Evolutionary conservation across 2,113 vertebrate genomes (phyloP), one percentile per base, ranked within the genome.

Genomic region (Eudyptes chrysolophus): DNA sequence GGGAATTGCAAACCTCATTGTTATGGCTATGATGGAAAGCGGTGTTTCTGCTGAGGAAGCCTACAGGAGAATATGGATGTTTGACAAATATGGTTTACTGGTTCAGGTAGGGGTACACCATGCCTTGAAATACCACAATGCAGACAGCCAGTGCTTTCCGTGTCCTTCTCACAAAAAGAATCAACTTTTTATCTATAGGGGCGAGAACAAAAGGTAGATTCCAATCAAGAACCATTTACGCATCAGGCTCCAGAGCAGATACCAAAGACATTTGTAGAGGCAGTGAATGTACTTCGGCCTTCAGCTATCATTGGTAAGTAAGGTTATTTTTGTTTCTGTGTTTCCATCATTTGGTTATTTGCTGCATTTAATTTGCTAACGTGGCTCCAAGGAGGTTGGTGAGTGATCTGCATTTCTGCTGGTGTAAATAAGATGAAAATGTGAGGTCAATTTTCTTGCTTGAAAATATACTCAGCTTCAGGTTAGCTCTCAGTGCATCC

Each of bases 1-100:
- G 89, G 99, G 99, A 29, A 99, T 99, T 44, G 99, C 99, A 11
- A 99, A 99, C 97, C 99, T 99, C 71, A 99, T 99, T 16, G 99
- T 99, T 12, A 99, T 99, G 99, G 98, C 99, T 2, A 99, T 99
- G 99, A 96, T 98, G 97, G 99, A 99, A 78, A 78, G 21, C 0
- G 99, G 99, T 1, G 91, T 99, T 84, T 98, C 98, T 52, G 97
- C 98, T 9, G 97, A 98, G 55, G 99, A 99, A 20, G 99, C 99
- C 74, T 98, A 95, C 51, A 80, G 97, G 46, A 99, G 98, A 54
- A 98, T 99, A 92, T 99, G 99, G 99, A 99, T 99, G 99, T 99
- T 98, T 77, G 99, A 99, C 97, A 99, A 99, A 91, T 86, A 98
- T 1, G 99, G 99, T 15, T 97, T 99, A 57, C 96, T 99, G 74